Conservation (phyloP, 1,140 invertebrate species). For the silkworm (Bombyx mori) region DNA sequence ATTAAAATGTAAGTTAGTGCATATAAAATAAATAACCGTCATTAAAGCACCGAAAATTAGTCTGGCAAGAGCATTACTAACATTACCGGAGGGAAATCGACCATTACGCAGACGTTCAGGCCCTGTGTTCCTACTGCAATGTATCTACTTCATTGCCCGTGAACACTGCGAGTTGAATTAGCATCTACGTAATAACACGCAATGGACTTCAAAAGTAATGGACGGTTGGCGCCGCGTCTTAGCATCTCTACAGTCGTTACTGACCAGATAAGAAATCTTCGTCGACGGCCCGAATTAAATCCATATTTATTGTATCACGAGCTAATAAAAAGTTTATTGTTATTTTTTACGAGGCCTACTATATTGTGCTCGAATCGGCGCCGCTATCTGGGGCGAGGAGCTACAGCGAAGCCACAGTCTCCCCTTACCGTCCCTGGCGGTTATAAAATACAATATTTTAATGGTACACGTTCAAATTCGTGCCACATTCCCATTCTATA, state of each 20-base stretch:
- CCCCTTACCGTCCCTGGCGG: background rate
- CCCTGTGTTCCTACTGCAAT: too few relatives aligned
- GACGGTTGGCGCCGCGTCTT: constrained; percentile 30
- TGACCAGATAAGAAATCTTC: constrained; percentile 3
- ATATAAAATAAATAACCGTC: too few relatives aligned
- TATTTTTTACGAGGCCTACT: constrained; percentile 43
- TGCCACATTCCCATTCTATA: background rate
- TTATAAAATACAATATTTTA: constrained; percentile 12
- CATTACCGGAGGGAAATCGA: background rate
- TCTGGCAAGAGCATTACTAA: background rate
- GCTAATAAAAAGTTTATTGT: constrained; percentile 57
- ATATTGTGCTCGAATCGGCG: constrained; percentile 32
- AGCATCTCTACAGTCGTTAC: constrained; percentile 17
- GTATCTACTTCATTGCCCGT: constrained; percentile 29
- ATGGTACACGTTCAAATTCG: background rate
- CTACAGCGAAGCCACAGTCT: background rate
- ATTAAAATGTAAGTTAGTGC: too few relatives aligned
- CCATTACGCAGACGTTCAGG: background rate
- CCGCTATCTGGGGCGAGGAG: constrained; percentile 6
- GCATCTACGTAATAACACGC: constrained; percentile 42
- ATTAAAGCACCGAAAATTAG: too few relatives aligned
- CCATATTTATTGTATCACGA: constrained; percentile 57
- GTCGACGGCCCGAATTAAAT: constrained; percentile 28
- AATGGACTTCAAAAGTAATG: constrained; percentile 58
- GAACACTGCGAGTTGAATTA: constrained; percentile 40